phyloP scores from a whole-genome alignment of 2,113 vertebrate genomes.

The Strix aluco region DNA sequence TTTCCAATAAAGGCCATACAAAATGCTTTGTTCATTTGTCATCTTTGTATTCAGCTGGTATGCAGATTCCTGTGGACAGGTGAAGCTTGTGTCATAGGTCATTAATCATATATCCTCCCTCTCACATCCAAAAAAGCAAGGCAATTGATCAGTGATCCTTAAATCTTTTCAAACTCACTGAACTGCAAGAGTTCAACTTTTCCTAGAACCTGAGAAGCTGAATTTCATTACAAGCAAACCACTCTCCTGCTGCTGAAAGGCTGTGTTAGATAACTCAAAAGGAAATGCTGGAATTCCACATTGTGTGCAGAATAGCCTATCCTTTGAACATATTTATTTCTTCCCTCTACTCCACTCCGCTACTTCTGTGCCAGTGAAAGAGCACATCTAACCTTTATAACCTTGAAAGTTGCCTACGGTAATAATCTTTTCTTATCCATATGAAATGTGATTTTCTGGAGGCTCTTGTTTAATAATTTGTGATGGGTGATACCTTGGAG shows the following conservation, averaged over 20 bases:
- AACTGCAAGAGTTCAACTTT: conserved; percentile 5
- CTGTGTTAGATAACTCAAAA: neutral
- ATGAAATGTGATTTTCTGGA: neutral
- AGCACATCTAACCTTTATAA: neutral
- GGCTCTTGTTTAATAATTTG: neutral
- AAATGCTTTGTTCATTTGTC: conserved; percentile 20
- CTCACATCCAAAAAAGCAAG: neutral
- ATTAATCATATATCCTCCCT: neutral
- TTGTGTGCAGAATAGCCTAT: neutral
- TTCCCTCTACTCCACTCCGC: neutral
- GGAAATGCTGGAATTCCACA: neutral
- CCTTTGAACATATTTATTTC: neutral
- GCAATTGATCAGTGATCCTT: conserved; percentile 1
- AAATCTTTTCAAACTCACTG: neutral
- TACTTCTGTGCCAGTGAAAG: neutral
- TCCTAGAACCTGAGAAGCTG: neutral
- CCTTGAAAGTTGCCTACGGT: neutral
- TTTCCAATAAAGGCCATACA: neutral
- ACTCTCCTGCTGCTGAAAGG: neutral
- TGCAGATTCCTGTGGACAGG: neutral
- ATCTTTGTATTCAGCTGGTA: neutral
- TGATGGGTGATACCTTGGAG: neutral
- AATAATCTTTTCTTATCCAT: neutral
- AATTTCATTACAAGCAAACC: neutral
- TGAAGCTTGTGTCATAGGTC: neutral